Conservation (phyloP, 2,888 invertebrate species). For the Leucophenga montana region DNA sequence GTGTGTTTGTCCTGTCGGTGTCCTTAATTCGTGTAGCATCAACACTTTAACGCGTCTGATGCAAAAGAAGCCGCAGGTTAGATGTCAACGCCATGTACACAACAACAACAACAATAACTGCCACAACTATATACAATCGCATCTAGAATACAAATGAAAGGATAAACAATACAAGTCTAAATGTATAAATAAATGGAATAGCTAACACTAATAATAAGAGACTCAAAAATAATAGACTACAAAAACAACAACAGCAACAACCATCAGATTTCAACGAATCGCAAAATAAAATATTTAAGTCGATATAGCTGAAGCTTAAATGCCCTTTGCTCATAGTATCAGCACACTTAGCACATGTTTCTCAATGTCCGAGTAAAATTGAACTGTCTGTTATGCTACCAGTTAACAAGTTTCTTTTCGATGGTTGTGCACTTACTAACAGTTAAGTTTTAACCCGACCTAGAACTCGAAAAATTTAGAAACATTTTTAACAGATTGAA, state of each 20-base stretch:
- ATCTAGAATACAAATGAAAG: not conserved
- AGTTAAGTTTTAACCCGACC: no score
- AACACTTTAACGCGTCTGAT: conserved; percentile 12
- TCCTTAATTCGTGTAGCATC: conserved; percentile 1
- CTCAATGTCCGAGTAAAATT: no score
- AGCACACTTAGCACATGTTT: no score
- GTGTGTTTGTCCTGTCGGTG: no score
- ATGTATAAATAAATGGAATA: not conserved
- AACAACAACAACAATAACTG: not conserved
- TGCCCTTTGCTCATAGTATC: not conserved
- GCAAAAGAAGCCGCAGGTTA: conserved; percentile 15
- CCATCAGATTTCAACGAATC: not conserved
- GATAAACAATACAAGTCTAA: conserved; percentile 7
- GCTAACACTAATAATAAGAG: not conserved
- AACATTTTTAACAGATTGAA: no score
- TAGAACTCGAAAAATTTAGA: no score
- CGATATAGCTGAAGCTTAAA: not conserved
- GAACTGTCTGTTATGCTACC: no score
- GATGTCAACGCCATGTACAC: conserved; percentile 11
- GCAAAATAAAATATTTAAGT: not conserved
- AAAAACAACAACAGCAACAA: not conserved
- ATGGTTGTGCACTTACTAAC: no score
- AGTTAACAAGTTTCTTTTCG: no score
- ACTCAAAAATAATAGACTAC: not conserved
- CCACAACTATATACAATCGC: not conserved